phyloP scores from a whole-genome alignment of 2,113 vertebrate genomes.

The Oreochromis spilurus region DNA sequence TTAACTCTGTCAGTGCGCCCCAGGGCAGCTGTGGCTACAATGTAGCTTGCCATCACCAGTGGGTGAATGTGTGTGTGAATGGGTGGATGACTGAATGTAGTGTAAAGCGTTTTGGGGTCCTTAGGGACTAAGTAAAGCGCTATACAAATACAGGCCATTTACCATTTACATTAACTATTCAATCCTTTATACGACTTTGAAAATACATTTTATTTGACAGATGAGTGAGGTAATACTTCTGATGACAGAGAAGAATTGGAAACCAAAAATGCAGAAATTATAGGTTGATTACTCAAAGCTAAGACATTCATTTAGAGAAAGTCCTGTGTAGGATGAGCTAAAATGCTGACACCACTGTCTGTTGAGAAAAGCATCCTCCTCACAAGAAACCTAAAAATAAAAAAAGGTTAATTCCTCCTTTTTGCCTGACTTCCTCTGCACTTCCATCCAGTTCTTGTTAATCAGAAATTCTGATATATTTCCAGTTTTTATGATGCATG shows the following conservation, averaged over 20 bases:
- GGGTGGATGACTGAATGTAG: too few relatives aligned
- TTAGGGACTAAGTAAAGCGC: too few relatives aligned
- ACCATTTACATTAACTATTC: too few relatives aligned
- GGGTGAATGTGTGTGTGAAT: too few relatives aligned
- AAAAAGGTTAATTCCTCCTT: background rate
- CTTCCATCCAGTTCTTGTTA: background rate
- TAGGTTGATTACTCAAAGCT: background rate
- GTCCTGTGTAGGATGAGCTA: background rate
- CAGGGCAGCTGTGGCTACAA: too few relatives aligned
- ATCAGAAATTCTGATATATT: background rate
- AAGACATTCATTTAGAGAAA: background rate
- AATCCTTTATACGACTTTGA: background rate
- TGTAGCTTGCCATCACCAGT: too few relatives aligned
- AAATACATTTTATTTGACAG: background rate
- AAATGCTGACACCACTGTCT: fast-evolving
- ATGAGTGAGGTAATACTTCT: background rate
- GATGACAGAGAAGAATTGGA: background rate
- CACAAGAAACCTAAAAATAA: background rate
- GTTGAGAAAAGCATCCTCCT: background rate
- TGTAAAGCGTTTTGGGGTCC: too few relatives aligned
- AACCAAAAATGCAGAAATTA: background rate
- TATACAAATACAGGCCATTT: too few relatives aligned
- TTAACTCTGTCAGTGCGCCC: too few relatives aligned
- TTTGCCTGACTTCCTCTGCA: background rate
- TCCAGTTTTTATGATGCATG: background rate